Percentiles rank a stretch among this genome's conserved stretches.
phyloP scores from a whole-genome alignment of 1,140 invertebrate genomes.

The Agraylea sexmaculata region DNA sequence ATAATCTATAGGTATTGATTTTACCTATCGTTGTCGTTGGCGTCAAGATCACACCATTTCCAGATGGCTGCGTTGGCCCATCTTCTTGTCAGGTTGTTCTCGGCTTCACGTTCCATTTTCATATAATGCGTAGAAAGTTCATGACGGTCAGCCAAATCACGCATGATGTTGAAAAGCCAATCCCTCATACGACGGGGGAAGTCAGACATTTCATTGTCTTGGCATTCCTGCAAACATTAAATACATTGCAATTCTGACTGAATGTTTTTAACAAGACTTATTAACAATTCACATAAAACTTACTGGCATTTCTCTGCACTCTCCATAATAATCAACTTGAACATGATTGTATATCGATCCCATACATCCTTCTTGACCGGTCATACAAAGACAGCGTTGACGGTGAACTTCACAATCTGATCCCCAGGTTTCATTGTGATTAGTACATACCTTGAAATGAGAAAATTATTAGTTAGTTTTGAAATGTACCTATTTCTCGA shows the following conservation, averaged over 20 bases:
- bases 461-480: neutral
- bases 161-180: slow-evolving; percentile 94
- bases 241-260: neutral
- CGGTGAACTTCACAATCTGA: slow-evolving; percentile 89
- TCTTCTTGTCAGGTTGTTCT: slow-evolving; percentile 66
- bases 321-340: slow-evolving; percentile 88
- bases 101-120: slow-evolving; percentile 78
- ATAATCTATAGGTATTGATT: neutral
- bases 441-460: slow-evolving; percentile 70
- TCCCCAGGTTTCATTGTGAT: slow-evolving; percentile 85
- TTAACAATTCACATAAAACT: slow-evolving; percentile 22
- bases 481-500: neutral
- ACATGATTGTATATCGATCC: slow-evolving; percentile 68
- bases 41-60: slow-evolving; percentile 94
- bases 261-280: neutral
- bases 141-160: slow-evolving; percentile 80
- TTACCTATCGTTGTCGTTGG: slow-evolving; percentile 70
- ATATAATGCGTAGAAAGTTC: slow-evolving; percentile 76
- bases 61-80: slow-evolving; percentile 89
- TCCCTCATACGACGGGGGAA: slow-evolving; percentile 91
- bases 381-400: slow-evolving; percentile 78
- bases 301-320: slow-evolving; percentile 67
- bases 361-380: slow-evolving; percentile 57
- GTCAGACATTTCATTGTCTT: slow-evolving; percentile 73
- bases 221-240: slow-evolving; percentile 49